Base-by-base conservation (phyloP, 2,888 invertebrate species). In the Lampropteryx suffumata region DNA sequence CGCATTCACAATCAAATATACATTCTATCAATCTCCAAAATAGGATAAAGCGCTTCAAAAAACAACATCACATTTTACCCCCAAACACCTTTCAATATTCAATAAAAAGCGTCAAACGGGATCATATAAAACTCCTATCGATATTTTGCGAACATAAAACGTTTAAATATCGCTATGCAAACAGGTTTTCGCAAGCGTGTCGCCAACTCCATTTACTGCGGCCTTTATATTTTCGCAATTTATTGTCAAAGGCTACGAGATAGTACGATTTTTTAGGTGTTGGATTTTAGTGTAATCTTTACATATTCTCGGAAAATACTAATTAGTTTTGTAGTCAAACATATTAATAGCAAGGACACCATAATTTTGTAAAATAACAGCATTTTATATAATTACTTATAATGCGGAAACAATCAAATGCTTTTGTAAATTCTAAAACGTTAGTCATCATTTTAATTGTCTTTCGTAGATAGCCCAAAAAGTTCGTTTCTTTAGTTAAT, bases 71-170 rank as follows among this genome's bases (percentile, higher is more conserved):
- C 76, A 82, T 85, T 82, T 80, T 78, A 73, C 68, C 69, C n/a
- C 75, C 75, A 80, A 82, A 84, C 84, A 80, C 80, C 78, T 82
- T 84, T 77, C 79, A 71, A 82, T 84, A 86, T 87, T 85, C 76
- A 85, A 87, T 85, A 85, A 82, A 81, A 79, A 71, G 69, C 68
- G 69, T 80, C 81, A 82, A 83, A 84, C 72, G 72, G 68, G 76
- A 81, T 82, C 73, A 75, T 71, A 76, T 71, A 72, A 72, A 74
- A 69, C 69, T 73, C 66, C 62, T 71, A 72, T 70, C 69, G 71
- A 76, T 75, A 75, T 71, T 71, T 66, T 57, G 56, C 59, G 52
- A 60, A 64, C 65, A 69, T 65, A 67, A 65, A 71, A 62, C 66
- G 69, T 71, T 76, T 79, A 75, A 76, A 76, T 76, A 77, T 79